Base-by-base conservation (phyloP, 2,797 vertebrate genomes). In the Hydrocynus forskahlii region DNA sequence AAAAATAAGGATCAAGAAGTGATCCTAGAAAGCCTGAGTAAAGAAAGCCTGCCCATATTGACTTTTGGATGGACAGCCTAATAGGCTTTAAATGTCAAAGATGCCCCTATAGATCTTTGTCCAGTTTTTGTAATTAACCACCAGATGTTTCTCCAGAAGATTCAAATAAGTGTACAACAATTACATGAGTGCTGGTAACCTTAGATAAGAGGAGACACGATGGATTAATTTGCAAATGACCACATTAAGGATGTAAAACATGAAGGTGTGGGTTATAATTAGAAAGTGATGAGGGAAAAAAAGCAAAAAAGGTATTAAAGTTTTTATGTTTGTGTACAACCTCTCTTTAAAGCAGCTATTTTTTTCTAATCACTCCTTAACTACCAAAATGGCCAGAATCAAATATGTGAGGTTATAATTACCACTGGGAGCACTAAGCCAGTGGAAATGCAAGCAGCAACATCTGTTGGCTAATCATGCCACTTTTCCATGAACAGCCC, bases 401-500 rank as follows among this genome's bases (percentile, higher is more conserved):
- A 17, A 13, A 63, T 29, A 70, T 50, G 70, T 55, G 12, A 45
- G 55, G 70, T n/a, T 29, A 35, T 73, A 38, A 73, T 73, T 40
- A 17, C 70, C 19, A 57, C 52, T 73, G 70, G 70, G 70, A 57
- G 25, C 70, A 17, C 52, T 57, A 57, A 57, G 52, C 70, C 35
- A 2, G 38, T 38, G 7, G 52, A 73, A 73, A 38, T 40, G 52
- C 4, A 38, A 73, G 38, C 35, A 16, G 52, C 54, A 73, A 38
- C 70, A 73, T 55, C 70, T 38, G 52, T 13, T 73, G 70, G 17
- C 52, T 35, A 25, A 68, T 74, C 14, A 48, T 54, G 35, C 21
- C 45, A 76, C 43, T 76, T 48, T 57, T 76, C 38, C 35, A n/a
- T 7, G 7, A 70, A 76, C 54, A 83, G 54, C 75, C 45, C 25